Evolutionary conservation across 2,113 vertebrate genomes (phyloP).

Genomic region (Nothoprocta pentlandii): DNA sequence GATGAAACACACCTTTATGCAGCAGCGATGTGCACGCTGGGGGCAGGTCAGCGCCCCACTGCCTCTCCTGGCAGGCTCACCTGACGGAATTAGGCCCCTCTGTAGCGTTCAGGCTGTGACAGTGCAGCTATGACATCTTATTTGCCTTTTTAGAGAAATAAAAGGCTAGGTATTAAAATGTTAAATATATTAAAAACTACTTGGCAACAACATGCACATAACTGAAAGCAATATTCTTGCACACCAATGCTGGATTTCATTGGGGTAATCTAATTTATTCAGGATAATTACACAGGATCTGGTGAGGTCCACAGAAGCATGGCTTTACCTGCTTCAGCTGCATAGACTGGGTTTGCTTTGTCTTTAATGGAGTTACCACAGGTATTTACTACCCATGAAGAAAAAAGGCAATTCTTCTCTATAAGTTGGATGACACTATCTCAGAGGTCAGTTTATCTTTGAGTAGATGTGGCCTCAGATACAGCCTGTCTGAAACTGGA

Average conservation of each 20-base stretch:
- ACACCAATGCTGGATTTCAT: not conserved
- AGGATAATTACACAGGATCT: not conserved
- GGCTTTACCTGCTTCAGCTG: not conserved
- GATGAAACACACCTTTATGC: not conserved
- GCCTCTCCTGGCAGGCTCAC: not conserved
- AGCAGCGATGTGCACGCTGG: not conserved
- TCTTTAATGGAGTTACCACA: not conserved
- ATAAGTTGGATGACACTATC: not conserved
- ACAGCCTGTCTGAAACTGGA: not conserved
- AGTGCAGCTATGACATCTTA: not conserved
- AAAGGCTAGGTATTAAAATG: not conserved
- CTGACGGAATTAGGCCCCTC: not conserved
- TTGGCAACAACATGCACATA: not conserved
- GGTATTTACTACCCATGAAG: not conserved
- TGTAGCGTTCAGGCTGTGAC: not conserved
- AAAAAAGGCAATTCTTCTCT: not conserved
- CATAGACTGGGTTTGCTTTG: not conserved
- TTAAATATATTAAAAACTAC: not conserved
- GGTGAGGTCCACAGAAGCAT: not conserved
- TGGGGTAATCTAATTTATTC: not conserved
- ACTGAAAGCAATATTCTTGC: not conserved
- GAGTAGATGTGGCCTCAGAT: not conserved
- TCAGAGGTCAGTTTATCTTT: not conserved
- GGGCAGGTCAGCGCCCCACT: not conserved
- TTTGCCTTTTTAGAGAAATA: constrained; percentile 4